These are phyloP conservation scores for Chamaetylas fuelleborni DNA, from an alignment of 2,113 vertebrate species.

Conservation along the genomic window DNA sequence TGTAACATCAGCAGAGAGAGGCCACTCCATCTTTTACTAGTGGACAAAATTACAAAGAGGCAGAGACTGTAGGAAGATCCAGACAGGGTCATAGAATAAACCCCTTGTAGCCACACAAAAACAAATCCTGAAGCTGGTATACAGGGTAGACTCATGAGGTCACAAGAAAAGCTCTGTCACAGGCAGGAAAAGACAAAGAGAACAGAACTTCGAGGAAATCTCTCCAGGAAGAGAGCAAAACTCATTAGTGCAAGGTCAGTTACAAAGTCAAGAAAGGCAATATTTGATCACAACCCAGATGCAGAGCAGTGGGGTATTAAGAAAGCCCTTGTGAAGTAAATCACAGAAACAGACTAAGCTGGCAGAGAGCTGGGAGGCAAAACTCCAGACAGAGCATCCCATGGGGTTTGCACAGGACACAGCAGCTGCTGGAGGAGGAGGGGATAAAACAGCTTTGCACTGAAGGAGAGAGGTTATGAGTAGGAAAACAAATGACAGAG, in stretches of 20 bases:
- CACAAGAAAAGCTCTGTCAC: background rate
- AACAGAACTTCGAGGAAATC: background rate
- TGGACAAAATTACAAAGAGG: background rate
- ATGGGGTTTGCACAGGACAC: background rate
- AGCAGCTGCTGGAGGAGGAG: conserved; percentile 24
- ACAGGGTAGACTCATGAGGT: background rate
- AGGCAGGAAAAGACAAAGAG: background rate
- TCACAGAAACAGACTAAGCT: background rate
- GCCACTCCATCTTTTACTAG: background rate
- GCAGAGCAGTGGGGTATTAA: background rate
- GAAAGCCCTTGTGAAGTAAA: background rate
- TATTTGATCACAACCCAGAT: background rate
- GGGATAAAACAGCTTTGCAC: background rate
- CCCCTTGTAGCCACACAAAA: background rate
- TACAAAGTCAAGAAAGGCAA: background rate
- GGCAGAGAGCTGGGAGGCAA: conserved; percentile 11
- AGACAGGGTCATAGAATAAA: background rate
- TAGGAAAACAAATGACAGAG: background rate
- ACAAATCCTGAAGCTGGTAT: background rate
- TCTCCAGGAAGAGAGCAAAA: background rate
- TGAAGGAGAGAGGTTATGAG: background rate
- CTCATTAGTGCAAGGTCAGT: background rate
- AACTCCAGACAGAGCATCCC: conserved; percentile 42
- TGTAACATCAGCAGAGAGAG: background rate
- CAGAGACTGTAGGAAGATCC: background rate